These are phyloP conservation scores for Saccostrea echinata DNA, from an alignment of 1,140 invertebrate genomes.

Conservation along the genomic window DNA sequence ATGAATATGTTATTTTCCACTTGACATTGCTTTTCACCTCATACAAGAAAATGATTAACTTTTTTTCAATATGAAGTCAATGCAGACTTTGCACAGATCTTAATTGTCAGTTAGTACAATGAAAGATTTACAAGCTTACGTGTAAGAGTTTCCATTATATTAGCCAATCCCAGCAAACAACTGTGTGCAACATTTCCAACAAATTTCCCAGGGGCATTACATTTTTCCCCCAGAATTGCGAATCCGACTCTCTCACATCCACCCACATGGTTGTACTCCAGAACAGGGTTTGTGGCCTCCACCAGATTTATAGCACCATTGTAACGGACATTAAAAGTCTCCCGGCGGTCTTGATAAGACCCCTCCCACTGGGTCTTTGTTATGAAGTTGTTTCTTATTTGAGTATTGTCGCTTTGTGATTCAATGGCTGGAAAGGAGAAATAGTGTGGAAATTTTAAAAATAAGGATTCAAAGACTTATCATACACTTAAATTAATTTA, in stretches of 20 bases:
- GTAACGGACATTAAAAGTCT: slow-evolving; percentile 64
- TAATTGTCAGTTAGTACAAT: too few relatives aligned
- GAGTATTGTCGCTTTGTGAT: slow-evolving; percentile 49
- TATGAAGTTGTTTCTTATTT: slow-evolving; percentile 70
- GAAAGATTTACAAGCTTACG: background rate
- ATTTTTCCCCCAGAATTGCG: slow-evolving; percentile 64
- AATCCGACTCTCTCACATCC: slow-evolving; percentile 70
- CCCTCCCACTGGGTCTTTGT: slow-evolving; percentile 64
- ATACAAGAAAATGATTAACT: too few relatives aligned
- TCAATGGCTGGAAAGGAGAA: slow-evolving; percentile 12
- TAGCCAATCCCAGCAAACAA: slow-evolving; percentile 45
- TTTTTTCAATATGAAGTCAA: too few relatives aligned
- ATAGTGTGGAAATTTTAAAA: too few relatives aligned
- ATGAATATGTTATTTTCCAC: too few relatives aligned
- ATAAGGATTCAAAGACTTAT: too few relatives aligned
- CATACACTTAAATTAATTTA: too few relatives aligned
- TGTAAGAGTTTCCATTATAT: background rate
- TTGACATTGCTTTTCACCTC: too few relatives aligned
- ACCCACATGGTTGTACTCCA: slow-evolving; percentile 70
- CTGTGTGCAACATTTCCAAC: slow-evolving; percentile 63
- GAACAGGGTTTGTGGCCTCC: slow-evolving; percentile 56
- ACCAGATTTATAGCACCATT: slow-evolving; percentile 68
- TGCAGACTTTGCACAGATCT: too few relatives aligned
- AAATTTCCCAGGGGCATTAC: slow-evolving; percentile 51
- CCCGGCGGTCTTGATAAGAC: slow-evolving; percentile 63